phyloP scores from a whole-genome alignment of 2,797 vertebrate species.

The Kryptopterus vitreolus region DNA sequence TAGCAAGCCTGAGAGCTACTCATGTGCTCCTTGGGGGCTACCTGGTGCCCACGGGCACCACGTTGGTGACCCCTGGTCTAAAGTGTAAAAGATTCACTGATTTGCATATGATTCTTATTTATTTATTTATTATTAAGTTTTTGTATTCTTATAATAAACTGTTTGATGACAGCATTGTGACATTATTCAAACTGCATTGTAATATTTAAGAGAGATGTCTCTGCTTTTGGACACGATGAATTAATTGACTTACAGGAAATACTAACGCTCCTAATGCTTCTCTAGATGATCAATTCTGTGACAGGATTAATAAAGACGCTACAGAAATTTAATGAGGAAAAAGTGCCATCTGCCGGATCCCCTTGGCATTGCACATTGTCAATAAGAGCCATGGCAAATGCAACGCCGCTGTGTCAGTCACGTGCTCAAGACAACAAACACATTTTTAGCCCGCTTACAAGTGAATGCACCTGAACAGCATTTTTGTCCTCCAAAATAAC shows the following conservation, averaged over 20 bases:
- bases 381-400: background rate
- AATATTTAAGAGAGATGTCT: slow-evolving; percentile 29
- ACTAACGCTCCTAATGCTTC: slow-evolving; percentile 33
- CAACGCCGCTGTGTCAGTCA: background rate
- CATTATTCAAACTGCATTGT: slow-evolving; percentile 16
- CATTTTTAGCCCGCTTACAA: background rate
- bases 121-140: background rate
- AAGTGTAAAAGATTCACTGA: slow-evolving; percentile 1
- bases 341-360: slow-evolving; percentile 71
- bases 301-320: slow-evolving; percentile 54
- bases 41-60: too few species aligned
- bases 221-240: slow-evolving; percentile 33
- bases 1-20: too few species aligned
- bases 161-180: slow-evolving; percentile 28
- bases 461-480: background rate
- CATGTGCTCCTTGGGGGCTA: too few species aligned
- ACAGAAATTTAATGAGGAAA: slow-evolving; percentile 60
- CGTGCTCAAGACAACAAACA: background rate
- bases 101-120: background rate
- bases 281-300: slow-evolving; percentile 45
- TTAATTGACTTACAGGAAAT: slow-evolving; percentile 31
- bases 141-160: slow-evolving; percentile 18
- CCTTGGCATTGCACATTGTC: slow-evolving; percentile 51
- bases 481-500: background rate
- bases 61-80: too few species aligned